Evolutionary conservation across 2,888 invertebrate genomes (phyloP), one percentile per base, ranked within the genome.

Genomic region (Acanthosoma haemorrhoidale): DNA sequence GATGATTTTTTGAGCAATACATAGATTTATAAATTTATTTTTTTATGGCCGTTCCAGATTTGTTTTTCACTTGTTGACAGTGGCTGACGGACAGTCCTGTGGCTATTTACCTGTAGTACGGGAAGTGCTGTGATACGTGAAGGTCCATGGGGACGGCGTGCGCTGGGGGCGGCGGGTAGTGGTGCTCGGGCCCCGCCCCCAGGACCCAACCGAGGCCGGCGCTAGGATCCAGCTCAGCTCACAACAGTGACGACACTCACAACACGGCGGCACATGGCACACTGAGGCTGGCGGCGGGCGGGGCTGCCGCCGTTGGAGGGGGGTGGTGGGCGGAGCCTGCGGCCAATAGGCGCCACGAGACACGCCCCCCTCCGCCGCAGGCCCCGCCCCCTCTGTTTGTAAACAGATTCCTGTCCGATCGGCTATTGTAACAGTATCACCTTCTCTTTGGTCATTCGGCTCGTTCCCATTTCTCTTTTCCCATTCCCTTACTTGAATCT

Each of bases 41-140:
- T 21, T 13, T 51, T 0, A 5, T 4, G 2, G 2, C 1, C 3
- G 1, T 25, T 51, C n/a, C 18, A 1, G 0, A 4, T 4, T 5
- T 25, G 3, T 43, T 43, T 43, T 43, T 21, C 9, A 1, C 9
- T 9, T 32, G 4, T 32, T 32, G 32, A 32, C 9, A 32, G 32
- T 6, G 4, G 32, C 4, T 32, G 32, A 6, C 9, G 32, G 32
- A 6, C 4, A 2, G 11, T 11, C 1, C 25, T n/a, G 5, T 51
- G n/a, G 5, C 13, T 51, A 29, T 87, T 84, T 79, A 93, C 92
- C 92, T 89, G 83, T 94, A 94, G 82, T 93, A 94, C 71, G 92
- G 91, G 81, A 93, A 93, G 77, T 91, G 92, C 80, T 93, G 94
- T 64, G 93, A 91, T 80, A 94, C 92, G 82, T 94, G 94, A 77